Conservation (phyloP, 2,888 invertebrate species). For the Itoplectis maculator region DNA sequence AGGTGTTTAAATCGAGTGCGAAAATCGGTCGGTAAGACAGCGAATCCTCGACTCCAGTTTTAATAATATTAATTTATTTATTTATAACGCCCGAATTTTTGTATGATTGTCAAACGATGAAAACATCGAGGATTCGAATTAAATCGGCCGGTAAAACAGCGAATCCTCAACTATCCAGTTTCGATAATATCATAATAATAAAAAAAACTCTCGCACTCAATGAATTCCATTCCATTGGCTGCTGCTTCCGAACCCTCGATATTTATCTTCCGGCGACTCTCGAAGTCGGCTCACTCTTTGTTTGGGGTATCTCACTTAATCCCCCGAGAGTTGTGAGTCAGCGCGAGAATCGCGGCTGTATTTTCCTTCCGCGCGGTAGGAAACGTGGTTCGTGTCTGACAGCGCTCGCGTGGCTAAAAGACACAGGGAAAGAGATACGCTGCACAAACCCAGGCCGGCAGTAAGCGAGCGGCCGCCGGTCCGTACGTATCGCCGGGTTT, state of each 20-base stretch:
- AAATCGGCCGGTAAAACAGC: not conserved
- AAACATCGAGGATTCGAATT: too few relatives aligned
- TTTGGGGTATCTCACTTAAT: slow-evolving; percentile 12
- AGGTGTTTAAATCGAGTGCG: too few relatives aligned
- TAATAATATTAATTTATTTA: too few relatives aligned
- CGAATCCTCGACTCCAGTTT: too few relatives aligned
- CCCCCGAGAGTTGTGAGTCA: slow-evolving; percentile 20
- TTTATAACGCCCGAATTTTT: too few relatives aligned
- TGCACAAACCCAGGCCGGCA: slow-evolving; percentile 46
- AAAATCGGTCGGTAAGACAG: too few relatives aligned
- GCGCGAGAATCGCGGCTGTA: slow-evolving; percentile 17
- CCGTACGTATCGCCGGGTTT: slow-evolving; percentile 57
- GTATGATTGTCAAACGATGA: too few relatives aligned
- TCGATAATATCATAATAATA: not conserved
- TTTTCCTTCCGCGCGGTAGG: slow-evolving; percentile 6
- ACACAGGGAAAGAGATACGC: not conserved
- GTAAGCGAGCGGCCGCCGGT: slow-evolving; percentile 58
- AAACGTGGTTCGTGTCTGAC: slow-evolving; percentile 18
- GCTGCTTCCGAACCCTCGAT: not conserved
- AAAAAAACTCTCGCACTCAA: not conserved
- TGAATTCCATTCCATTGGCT: not conserved
- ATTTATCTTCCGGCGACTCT: not conserved
- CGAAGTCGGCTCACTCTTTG: slow-evolving; percentile 4
- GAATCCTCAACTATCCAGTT: not conserved
- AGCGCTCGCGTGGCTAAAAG: slow-evolving; percentile 21